Evolutionary conservation across 2,113 vertebrate species (phyloP), one percentile per base, ranked within the genome.

Genomic region (Salvelinus alpinus): DNA sequence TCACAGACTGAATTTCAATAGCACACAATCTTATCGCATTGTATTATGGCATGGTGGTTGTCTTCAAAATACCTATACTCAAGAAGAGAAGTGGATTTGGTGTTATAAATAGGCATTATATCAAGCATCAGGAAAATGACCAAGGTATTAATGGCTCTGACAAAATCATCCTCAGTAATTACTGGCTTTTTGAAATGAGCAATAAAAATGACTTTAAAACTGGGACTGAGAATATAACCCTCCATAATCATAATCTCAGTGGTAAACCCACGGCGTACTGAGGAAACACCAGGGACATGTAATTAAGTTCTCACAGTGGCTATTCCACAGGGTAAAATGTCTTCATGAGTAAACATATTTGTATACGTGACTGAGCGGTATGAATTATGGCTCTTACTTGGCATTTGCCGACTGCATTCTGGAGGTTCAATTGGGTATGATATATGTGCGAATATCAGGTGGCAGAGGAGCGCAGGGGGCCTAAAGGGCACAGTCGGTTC

Each of bases 361-460:
- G 86, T 89, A 90, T 91, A 90, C 91, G 90, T 86, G 86, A 78
- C 76, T 85, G 79, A 87, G 81, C 67, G 72, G 88, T 85, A 88
- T 91, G 87, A 93, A 80, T 92, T 91, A 92, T 79, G 83, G 82
- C 59, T 75, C 48, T 62, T 62, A 24, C 79, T 81, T 72, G 48
- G 85, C 81, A 82, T 87, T 82, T 85, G 83, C 84, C 91, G 90
- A 88, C 80, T 87, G 89, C 90, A 78, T 88, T 84, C 86, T 82
- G 83, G 74, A 34, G 57, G 59, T 88, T 86, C 87, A 91, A 87
- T 86, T 84, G 84, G 83, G 83, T 80, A 79, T 91, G 92, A 93
- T 92, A 89, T 92, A 91, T 86, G 90, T 82, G 84, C 60, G 81
- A 88, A 89, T 90, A 92, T 93, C 92, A 87, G 83, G 84, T 93